A percentile compares a stretch with the other conserved stretches of the same genome.
Evolutionary conservation across 2,113 vertebrate species (phyloP).

Genomic region (Anseranas semipalmata): DNA sequence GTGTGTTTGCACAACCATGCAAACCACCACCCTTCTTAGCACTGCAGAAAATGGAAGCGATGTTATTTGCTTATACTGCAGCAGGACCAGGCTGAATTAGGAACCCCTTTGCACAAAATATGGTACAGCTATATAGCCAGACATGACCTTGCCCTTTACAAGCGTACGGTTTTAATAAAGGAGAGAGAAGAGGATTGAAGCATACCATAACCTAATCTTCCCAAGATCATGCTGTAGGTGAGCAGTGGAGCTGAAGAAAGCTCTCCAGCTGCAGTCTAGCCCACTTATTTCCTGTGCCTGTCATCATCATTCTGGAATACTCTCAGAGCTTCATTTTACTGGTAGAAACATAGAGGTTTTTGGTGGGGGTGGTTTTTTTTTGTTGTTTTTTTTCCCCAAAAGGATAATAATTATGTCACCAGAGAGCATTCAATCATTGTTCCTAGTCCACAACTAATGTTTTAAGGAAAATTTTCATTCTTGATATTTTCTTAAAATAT

Average conservation of each 20-base stretch:
- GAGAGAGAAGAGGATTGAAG: not conserved
- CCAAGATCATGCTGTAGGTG: not conserved
- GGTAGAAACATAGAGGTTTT: not conserved
- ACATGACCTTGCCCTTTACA: not conserved
- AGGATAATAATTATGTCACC: not conserved
- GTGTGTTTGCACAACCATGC: too few species aligned
- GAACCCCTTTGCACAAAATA: not conserved
- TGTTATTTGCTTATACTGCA: not conserved
- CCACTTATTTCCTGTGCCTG: not conserved
- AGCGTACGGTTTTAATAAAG: rapidly evolving
- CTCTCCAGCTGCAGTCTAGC: not conserved
- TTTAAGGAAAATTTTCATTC: not conserved
- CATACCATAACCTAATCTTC: not conserved
- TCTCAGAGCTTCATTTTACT: not conserved
- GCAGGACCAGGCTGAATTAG: not conserved
- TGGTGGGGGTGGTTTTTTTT: not conserved
- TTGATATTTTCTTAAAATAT: not conserved
- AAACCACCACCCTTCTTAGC: not conserved
- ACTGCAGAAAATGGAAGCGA: not conserved
- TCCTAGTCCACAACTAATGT: not conserved
- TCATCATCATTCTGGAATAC: not conserved
- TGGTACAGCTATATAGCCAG: not conserved
- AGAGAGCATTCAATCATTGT: not conserved
- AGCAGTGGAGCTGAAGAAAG: not conserved
- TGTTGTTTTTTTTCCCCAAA: not conserved